phyloP scores from a whole-genome alignment of 2,113 vertebrate species.

The Siniperca chuatsi region DNA sequence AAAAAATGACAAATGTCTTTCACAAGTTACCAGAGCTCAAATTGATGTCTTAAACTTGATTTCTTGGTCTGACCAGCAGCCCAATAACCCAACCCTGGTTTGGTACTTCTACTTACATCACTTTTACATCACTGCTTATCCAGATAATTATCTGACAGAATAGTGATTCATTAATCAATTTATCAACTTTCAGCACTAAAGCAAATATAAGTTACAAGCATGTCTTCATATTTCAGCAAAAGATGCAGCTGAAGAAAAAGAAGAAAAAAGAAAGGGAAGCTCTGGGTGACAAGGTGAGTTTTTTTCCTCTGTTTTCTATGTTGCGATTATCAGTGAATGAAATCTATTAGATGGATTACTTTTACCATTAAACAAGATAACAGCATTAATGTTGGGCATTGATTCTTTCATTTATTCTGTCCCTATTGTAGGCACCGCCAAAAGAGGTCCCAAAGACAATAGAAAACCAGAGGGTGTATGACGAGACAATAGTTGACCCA shows the following conservation, averaged over 20 bases:
- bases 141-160: neutral
- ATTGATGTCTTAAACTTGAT: neutral
- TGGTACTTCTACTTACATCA: neutral
- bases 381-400: neutral
- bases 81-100: too few relatives aligned
- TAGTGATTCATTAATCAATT: neutral
- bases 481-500: constrained; percentile 96
- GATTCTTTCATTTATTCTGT: neutral
- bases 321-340: neutral
- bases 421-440: constrained; percentile 90
- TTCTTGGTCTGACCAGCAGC: too few relatives aligned
- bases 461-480: constrained; percentile 95
- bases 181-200: neutral
- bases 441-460: constrained; percentile 97
- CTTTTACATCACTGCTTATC: neutral
- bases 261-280: constrained; percentile 92
- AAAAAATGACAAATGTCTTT: too few relatives aligned
- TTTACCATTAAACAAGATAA: neutral
- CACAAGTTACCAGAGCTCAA: neutral
- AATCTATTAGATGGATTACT: neutral
- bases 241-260: constrained; percentile 91
- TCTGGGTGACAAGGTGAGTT: constrained; percentile 93
- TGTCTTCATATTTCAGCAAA: constrained; percentile 84
- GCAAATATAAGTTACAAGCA: neutral
- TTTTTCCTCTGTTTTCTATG: neutral